phyloP scores from a whole-genome alignment of 2,888 invertebrate genomes.

The Drosophila kambysellisi region DNA sequence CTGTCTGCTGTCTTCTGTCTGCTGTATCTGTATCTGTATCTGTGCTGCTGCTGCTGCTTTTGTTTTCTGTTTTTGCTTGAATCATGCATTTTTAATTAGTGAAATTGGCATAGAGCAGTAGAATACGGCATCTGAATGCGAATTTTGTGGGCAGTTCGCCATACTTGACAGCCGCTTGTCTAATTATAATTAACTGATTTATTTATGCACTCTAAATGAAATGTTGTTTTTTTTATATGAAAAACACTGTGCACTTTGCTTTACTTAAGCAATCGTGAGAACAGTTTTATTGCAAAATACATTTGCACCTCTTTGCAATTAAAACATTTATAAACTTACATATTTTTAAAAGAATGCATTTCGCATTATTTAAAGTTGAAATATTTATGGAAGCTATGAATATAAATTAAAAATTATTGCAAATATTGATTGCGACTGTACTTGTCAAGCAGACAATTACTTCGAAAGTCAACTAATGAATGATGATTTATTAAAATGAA shows the following conservation, averaged over 20 bases:
- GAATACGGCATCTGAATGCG: slow-evolving; percentile 54
- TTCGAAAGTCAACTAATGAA: not conserved
- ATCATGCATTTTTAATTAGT: slow-evolving; percentile 79
- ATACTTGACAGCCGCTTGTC: slow-evolving; percentile 66
- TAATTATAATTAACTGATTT: slow-evolving; percentile 74
- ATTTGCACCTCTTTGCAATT: not conserved
- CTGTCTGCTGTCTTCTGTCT: slow-evolving; percentile 10
- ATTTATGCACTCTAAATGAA: slow-evolving; percentile 47
- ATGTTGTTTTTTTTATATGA: slow-evolving; percentile 30
- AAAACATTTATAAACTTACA: not conserved
- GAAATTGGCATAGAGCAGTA: slow-evolving; percentile 64
- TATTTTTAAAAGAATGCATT: not conserved
- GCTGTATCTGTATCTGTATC: slow-evolving; percentile 43
- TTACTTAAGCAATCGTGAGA: not conserved
- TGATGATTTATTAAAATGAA: slow-evolving; percentile 5
- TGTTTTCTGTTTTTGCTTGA: slow-evolving; percentile 57
- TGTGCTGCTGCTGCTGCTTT: slow-evolving; percentile 8
- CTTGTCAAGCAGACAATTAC: not conserved
- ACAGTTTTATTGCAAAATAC: not conserved
- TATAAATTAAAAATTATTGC: not conserved
- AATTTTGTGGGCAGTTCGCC: slow-evolving; percentile 64
- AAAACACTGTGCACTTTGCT: not conserved
- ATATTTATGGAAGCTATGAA: not conserved
- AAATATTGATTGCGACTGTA: not conserved
- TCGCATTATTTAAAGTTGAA: not conserved